Evolutionary conservation across 2,113 vertebrate species (phyloP).

Genomic region (Amphiprion percula): DNA sequence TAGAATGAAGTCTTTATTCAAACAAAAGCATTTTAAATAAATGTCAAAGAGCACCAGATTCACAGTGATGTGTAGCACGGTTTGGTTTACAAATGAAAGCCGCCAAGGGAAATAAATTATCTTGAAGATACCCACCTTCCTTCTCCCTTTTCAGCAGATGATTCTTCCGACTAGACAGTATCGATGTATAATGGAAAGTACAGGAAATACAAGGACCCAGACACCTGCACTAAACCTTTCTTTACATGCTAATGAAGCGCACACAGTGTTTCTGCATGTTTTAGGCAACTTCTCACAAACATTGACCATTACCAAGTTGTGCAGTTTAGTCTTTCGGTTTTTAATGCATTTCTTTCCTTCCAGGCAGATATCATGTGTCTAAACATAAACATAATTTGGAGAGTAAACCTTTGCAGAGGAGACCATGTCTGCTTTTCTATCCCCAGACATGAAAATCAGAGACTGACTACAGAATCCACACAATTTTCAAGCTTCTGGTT

Average conservation of each 20-base stretch:
- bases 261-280: slow-evolving; percentile 35
- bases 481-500: background rate
- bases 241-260: slow-evolving; percentile 1
- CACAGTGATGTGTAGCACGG: slow-evolving; percentile 81
- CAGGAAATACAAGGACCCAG: slow-evolving; percentile 8
- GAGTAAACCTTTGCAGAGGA: background rate
- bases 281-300: slow-evolving; percentile 40
- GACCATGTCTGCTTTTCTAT: background rate
- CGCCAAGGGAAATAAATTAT: slow-evolving; percentile 2
- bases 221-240: slow-evolving; percentile 1
- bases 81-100: slow-evolving; percentile 59
- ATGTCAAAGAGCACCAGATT: slow-evolving; percentile 79
- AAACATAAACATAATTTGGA: slow-evolving; percentile 10
- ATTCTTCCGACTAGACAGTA: background rate
- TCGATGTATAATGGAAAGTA: background rate
- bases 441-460: slow-evolving; percentile 10
- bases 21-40: slow-evolving; percentile 72
- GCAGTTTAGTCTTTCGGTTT: background rate
- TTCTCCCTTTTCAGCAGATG: slow-evolving; percentile 8
- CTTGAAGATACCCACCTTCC: slow-evolving; percentile 6
- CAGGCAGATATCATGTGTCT: slow-evolving; percentile 7
- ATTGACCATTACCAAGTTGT: slow-evolving; percentile 12
- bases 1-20: slow-evolving; percentile 75
- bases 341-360: slow-evolving; percentile 9
- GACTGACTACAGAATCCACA: background rate